Evolutionary conservation across 2,888 invertebrate genomes (phyloP), one percentile per base, ranked within the genome.

Genomic region (Hirtodrosophila duncani): DNA sequence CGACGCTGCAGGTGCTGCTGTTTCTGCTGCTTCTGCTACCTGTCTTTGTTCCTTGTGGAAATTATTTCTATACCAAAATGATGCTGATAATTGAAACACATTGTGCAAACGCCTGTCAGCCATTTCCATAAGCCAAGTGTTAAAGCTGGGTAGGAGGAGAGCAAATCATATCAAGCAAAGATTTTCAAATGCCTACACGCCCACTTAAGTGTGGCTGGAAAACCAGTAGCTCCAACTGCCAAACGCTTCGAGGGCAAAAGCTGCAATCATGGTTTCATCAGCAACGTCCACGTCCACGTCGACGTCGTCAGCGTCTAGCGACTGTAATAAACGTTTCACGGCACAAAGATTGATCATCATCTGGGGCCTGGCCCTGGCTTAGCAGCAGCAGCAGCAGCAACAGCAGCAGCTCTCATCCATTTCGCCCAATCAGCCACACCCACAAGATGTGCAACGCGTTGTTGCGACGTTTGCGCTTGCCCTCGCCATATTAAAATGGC

Each of bases 341-440:
- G 63, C 62, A 56, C 62, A 56, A 68, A 75, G 75, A 75, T 75
- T 75, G 75, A 75, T 75, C 79, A 79, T 79, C 55, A n/a, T n/a
- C n/a, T n/a, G n/a, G 52, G 42, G 48, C 36, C 46, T 51, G 50
- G 72, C 53, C 50, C 50, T 48, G 58, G 39, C 63, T 37, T 18
- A 38, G 41, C 31, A 62, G 58, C 48, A n/a, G n/a, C n/a, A n/a
- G n/a, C n/a, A n/a, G n/a, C n/a, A n/a, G n/a, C n/a, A n/a, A n/a
- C n/a, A n/a, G n/a, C n/a, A n/a, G n/a, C n/a, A n/a, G 11, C 16
- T 10, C 60, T 70, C 72, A 78, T 78, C 74, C 72, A 74, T 79
- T 78, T 70, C 56, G 56, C 57, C 64, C 79, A 68, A 68, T 75
- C 78, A 60, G 72, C 71, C 77, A 79, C 77, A 74, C 77, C 77